Evolutionary conservation across 64 coral and sea anemone genomes (phyloP), one percentile per base, ranked within the genome.

Genomic region (Actinia equina): DNA sequence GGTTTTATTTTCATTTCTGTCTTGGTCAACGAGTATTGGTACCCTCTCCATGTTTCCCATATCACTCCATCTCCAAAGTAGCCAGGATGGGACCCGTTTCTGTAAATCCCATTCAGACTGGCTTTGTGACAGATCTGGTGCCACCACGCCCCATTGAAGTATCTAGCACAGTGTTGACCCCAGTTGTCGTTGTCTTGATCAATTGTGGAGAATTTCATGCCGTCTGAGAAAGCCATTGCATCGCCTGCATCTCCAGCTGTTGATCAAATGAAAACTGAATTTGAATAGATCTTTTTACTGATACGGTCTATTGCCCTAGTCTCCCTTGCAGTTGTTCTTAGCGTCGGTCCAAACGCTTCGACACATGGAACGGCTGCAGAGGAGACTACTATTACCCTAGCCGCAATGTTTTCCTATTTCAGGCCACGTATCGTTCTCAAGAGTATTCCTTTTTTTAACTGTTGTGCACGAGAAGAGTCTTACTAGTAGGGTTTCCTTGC

Each of bases 181-280:
- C 82, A 91, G 11, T n/a, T 30, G 44, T 95, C 93, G 77, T 95
- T 95, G 58, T 95, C 89, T 52, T 92, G 93, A 42, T 95, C 93
- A n/a, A 82, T 77, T 2, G 93, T 95, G 11, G 93, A 88, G 67
- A 95, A 95, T 41, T 63, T 77, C 17, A 65, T 53, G 82, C 89
- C 89, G 17, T 91, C 83, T 51, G 86, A 91, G 83, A 86, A 81
- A 7, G 69, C 12, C 59, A 95, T 67, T 15, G 93, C 91, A 79
- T 95, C 86, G 0, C 93, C 89, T 14, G 86, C 86, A 19, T 86
- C 63, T 2, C 93, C 93, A 54, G 69, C 89, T 91, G 65, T 57
- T 42, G 55, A 57, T 14, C 15, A 2, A 57, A 57, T 14, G 15
- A 57, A 57, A 7, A 57, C 30, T 37, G 30, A 37, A 0, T 37